These are phyloP conservation scores for Corydoras maculifer DNA, from an alignment of 2,113 vertebrate species.

Conservation along the genomic window DNA sequence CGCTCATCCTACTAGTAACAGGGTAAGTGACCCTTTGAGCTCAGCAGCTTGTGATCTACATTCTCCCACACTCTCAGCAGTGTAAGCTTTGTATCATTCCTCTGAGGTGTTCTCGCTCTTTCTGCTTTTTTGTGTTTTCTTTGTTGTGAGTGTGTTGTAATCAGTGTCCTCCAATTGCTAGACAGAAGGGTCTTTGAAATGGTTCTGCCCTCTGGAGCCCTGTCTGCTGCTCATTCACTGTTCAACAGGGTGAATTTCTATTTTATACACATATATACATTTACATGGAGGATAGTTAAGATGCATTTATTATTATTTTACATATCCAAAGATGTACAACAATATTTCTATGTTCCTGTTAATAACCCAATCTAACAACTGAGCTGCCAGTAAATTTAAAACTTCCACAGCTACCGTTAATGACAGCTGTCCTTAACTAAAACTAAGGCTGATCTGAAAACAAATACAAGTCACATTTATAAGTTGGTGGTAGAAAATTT, in stretches of 20 bases:
- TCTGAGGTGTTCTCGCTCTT: constrained; percentile 29
- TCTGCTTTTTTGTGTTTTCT: constrained; percentile 25
- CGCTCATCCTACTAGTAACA: neutral
- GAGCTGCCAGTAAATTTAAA: no score
- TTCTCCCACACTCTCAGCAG: constrained; percentile 28
- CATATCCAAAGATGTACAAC: no score
- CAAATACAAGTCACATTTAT: no score
- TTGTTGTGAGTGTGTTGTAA: constrained; percentile 46
- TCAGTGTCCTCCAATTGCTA: constrained; percentile 37
- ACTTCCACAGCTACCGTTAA: no score
- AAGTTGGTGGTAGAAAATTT: no score
- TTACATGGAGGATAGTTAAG: no score
- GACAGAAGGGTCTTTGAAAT: constrained; percentile 16
- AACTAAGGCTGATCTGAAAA: no score
- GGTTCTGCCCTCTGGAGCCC: constrained; percentile 11
- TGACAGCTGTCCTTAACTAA: no score
- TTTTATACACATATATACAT: no score
- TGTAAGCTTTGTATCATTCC: constrained; percentile 40
- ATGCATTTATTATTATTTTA: no score
- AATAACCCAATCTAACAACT: no score
- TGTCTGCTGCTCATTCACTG: constrained; percentile 27
- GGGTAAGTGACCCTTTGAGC: constrained; percentile 47
- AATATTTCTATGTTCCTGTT: no score
- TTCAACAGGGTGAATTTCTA: neutral
- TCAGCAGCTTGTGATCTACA: constrained; percentile 24